Percentiles rank a stretch among this genome's conserved stretches.
These are phyloP conservation scores for Dinocampus coccinellae DNA, from an alignment of 2,888 invertebrate species.

Conservation along the genomic window DNA sequence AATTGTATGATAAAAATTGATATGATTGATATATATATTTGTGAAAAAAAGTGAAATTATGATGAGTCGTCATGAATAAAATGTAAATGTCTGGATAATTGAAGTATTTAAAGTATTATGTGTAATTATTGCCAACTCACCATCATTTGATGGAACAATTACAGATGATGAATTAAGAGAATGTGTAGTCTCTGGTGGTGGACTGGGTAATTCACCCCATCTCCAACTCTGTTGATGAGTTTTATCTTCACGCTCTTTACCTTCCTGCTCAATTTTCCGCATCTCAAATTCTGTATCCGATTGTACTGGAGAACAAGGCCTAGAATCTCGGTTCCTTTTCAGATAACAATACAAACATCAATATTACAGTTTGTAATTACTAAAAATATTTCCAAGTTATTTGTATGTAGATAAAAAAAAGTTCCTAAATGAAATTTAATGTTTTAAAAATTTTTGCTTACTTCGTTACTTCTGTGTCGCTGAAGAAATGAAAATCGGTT, in stretches of 20 bases:
- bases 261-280: constrained; percentile 70
- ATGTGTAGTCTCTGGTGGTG: constrained; percentile 60
- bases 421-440: constrained; percentile 11
- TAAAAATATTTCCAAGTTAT: constrained; percentile 25
- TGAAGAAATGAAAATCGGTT: constrained; percentile 89
- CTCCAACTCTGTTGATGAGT: constrained; percentile 81
- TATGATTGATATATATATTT: neutral
- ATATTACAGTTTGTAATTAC: constrained; percentile 31
- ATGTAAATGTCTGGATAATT: neutral
- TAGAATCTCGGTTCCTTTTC: constrained; percentile 72
- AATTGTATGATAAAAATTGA: neutral
- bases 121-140: constrained; percentile 50
- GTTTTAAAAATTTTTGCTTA: constrained; percentile 44
- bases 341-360: constrained; percentile 56
- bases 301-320: constrained; percentile 88
- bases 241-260: constrained; percentile 64
- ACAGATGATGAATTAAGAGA: constrained; percentile 52
- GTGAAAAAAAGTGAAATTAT: neutral
- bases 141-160: constrained; percentile 55
- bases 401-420: neutral
- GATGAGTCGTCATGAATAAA: neutral
- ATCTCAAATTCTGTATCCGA: constrained; percentile 95
- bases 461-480: constrained; percentile 90
- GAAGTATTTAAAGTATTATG: neutral
- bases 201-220: constrained; percentile 88